Evolutionary conservation across 2,797 vertebrate genomes (phyloP).

Genomic region (Parotocinclus haroldoi): DNA sequence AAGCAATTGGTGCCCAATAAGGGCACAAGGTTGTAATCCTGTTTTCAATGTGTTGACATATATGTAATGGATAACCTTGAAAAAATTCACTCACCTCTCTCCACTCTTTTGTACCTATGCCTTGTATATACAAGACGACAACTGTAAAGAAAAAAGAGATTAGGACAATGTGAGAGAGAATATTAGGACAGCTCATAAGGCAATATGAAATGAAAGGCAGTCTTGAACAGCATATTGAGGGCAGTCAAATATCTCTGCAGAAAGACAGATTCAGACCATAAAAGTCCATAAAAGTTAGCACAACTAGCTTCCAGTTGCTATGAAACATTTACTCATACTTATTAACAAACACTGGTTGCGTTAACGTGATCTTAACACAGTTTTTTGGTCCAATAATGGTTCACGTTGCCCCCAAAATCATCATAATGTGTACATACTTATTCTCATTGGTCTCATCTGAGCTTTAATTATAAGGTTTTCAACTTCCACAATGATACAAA

Average conservation of each 20-base stretch:
- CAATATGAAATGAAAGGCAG: slow-evolving; percentile 28
- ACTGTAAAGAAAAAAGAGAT: slow-evolving; percentile 68
- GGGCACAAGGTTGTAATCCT: neutral
- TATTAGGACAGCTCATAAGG: slow-evolving; percentile 19
- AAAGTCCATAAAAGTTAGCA: slow-evolving; percentile 19
- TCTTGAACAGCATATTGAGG: slow-evolving; percentile 16
- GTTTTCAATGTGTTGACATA: neutral
- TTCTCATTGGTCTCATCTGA: too few relatives aligned
- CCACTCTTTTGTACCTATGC: slow-evolving; percentile 91
- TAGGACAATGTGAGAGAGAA: slow-evolving; percentile 32
- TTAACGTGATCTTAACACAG: too few relatives aligned
- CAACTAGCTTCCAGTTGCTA: neutral
- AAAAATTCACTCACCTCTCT: slow-evolving; percentile 82
- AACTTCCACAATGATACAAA: too few relatives aligned
- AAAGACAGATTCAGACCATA: slow-evolving; percentile 18
- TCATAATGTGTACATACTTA: too few relatives aligned
- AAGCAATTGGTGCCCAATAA: neutral
- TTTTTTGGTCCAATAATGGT: too few relatives aligned
- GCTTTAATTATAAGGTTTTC: too few relatives aligned
- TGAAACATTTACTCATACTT: too few relatives aligned
- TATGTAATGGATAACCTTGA: neutral
- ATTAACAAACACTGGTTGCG: too few relatives aligned
- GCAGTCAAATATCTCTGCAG: slow-evolving; percentile 24
- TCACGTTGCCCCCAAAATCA: too few relatives aligned
- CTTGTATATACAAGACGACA: slow-evolving; percentile 87